Conservation (phyloP, 1,140 invertebrate species). For the Drosophila sp. region DNA sequence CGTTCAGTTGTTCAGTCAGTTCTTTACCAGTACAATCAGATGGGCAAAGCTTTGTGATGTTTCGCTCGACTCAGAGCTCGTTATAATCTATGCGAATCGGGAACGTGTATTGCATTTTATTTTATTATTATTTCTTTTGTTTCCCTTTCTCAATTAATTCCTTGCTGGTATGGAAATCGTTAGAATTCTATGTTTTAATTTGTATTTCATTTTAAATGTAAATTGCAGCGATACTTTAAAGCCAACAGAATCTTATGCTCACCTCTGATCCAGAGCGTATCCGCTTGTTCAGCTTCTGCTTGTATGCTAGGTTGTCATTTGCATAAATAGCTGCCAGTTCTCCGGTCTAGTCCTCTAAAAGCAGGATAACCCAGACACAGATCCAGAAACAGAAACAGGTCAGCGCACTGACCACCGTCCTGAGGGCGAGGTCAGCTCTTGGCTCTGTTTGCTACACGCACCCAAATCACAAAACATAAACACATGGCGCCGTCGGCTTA, state of each 20-base stretch:
- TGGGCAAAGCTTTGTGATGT: slow-evolving; percentile 7
- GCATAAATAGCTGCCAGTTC: slow-evolving; percentile 57
- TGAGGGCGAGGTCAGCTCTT: slow-evolving; percentile 22
- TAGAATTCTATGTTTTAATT: slow-evolving; percentile 13
- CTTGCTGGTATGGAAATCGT: background rate
- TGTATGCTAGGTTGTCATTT: slow-evolving; percentile 54
- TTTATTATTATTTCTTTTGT: background rate
- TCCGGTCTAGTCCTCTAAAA: background rate
- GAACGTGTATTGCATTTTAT: slow-evolving; percentile 9
- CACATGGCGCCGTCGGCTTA: slow-evolving; percentile 68
- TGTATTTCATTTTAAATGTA: slow-evolving; percentile 33
- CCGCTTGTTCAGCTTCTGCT: slow-evolving; percentile 12
- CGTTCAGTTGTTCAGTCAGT: no score
- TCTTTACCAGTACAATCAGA: no score
- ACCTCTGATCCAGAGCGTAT: slow-evolving; percentile 22
- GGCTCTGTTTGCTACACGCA: slow-evolving; percentile 14
- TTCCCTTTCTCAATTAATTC: background rate
- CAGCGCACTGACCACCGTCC: slow-evolving; percentile 29
- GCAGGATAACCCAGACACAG: slow-evolving; percentile 2
- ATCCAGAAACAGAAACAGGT: slow-evolving; percentile 16
- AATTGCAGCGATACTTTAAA: slow-evolving; percentile 24
- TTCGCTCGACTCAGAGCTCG: slow-evolving; percentile 2
- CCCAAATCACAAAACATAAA: slow-evolving; percentile 66
- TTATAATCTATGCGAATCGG: slow-evolving; percentile 8
- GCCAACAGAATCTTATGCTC: slow-evolving; percentile 5